phyloP scores from a whole-genome alignment of 2,113 vertebrate genomes.

The Prolemur simus region DNA sequence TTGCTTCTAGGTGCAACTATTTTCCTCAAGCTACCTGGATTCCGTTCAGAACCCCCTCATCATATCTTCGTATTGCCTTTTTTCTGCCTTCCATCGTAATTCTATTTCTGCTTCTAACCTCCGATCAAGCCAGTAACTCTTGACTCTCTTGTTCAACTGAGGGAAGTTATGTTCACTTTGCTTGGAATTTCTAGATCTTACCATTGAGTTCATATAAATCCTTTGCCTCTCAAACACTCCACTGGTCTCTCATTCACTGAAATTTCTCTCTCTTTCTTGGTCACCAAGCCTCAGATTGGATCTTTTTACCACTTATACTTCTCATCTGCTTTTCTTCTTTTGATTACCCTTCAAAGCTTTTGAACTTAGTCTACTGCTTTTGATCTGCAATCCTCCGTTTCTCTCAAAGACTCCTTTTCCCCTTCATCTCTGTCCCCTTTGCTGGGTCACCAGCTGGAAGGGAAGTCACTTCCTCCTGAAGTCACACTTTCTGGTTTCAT shows the following conservation, averaged over 20 bases:
- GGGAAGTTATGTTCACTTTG: background rate
- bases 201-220: background rate
- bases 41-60: background rate
- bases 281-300: background rate
- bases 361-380: constrained; percentile 20
- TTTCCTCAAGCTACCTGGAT: background rate
- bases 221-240: background rate
- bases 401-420: background rate
- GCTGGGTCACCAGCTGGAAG: constrained; percentile 19
- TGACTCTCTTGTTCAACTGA: background rate
- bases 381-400: constrained; percentile 33
- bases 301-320: constrained; percentile 33
- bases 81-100: background rate
- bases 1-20: background rate
- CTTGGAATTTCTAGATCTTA: constrained; percentile 19
- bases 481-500: constrained; percentile 14
- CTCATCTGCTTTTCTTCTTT: background rate
- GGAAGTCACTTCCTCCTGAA: constrained; percentile 56
- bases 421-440: constrained; percentile 45
- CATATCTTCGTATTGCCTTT: background rate
- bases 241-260: constrained; percentile 1
- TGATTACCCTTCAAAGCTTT: constrained; percentile 42
- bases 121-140: background rate
- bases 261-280: background rate
- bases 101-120: constrained; percentile 14